Base-by-base conservation (phyloP, 2,797 vertebrate species). In the Philypnodon macrostomus region DNA sequence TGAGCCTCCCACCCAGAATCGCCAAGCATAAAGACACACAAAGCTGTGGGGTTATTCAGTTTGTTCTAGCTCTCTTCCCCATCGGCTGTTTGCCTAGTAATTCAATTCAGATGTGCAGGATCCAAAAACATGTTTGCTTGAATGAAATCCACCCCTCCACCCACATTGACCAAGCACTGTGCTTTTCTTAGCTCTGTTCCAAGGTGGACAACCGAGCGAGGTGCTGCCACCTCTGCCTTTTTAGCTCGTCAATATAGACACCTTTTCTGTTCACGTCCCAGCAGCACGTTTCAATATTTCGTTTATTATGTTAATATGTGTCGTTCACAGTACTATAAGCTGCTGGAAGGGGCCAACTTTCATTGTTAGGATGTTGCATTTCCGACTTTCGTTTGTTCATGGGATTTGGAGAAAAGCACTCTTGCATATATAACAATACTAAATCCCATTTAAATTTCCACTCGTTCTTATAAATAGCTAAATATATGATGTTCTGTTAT, bases 61-160 rank as follows among this genome's bases (percentile, higher is more conserved):
- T 88, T 86, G 85, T 87, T 85, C 83, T 88, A 80, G 85, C 80
- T 83, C 81, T 83, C 82, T 82, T 88, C 84, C 86, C 84, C 85
- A 81, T 85, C 70, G 86, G 87, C 85, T 87, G 86, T 91, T 91
- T 91, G 87, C 83, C 80, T 89, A 88, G 85, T 91, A 90, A 90
- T 90, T 89, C 85, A 86, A 89, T 77, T 89, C 87, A 87, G 85
- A 89, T 90, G 88, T 90, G 84, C 83, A 85, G 86, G 83, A 84
- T 89, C 87, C 81, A 86, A 88, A 88, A 89, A 85, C 86, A 87
- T 88, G 89, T 90, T 90, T 90, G 83, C 80, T 84, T 89, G 85
- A 90, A 89, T 81, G 86, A 89, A 87, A 85, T 87, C 82, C 86
- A 85, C 85, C 80, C 85, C 80, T 85, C 84, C 85, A 73, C 85